Base-by-base conservation (phyloP, 2,888 invertebrate species). In the Litoditis marina region DNA sequence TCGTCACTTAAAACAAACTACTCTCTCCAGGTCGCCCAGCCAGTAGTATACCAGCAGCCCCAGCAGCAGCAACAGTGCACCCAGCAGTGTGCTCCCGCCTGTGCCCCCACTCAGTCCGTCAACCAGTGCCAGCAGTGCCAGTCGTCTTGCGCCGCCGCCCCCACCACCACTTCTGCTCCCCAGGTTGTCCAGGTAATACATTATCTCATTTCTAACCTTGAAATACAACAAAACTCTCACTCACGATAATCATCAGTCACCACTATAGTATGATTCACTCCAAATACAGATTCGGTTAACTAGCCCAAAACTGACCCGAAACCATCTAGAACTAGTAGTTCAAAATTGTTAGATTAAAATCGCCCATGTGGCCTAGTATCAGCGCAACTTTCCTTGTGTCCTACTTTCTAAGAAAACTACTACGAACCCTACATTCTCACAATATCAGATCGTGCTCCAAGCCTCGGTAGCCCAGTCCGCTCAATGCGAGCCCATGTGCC, bases 401-500 rank as follows among this genome's bases (percentile, higher is more conserved):
- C 67, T 44, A 25, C 53, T 25, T 55, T 54, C 42, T 60, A 67
- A 54, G 60, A 61, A 16, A 49, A n/a, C 44, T 11, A 50, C 11
- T 49, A 49, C 11, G n/a, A 22, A 11, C 19, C 27, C 4, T 27
- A 25, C 6, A 22, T 22, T 3, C 19, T 11, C 22, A 28, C 3
- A 8, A 11, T 19, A 67, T 32, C 51, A 66, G 53, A 65, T 71
- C 49, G 57, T 66, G 31, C 68, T 72, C 60, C 68, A 68, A 50
- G 58, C 65, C 44, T 58, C 66, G 19, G 59, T 73, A 30, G 70
- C 69, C 44, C 68, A 70, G 49, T 68, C 68, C 19, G 16, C 65
- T 30, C 68, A 71, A 44, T 73, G 73, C 53, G 50, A 63, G 52
- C 70, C 70, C 46, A 71, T 71, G 64, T 73, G 73, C 61, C 65